phyloP scores from a whole-genome alignment of 2,113 vertebrate genomes.

The Pycnonotus jocosus region DNA sequence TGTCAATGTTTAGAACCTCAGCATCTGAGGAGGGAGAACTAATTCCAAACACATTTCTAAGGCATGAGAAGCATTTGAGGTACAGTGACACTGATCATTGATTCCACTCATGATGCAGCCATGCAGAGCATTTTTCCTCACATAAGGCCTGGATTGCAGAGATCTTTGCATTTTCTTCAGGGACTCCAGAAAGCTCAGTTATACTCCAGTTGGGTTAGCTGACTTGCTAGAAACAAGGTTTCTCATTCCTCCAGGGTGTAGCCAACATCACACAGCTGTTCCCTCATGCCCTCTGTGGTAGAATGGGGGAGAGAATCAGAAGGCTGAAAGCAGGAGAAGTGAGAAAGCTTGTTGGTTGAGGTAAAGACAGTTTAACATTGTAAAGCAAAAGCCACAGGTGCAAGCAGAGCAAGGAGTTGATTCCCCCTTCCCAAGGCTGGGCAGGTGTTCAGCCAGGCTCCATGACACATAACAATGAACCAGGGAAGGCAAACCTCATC shows the following conservation, averaged over 20 bases:
- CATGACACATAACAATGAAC: rapidly evolving
- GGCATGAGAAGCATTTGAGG: neutral
- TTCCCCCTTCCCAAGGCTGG: neutral
- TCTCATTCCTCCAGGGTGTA: neutral
- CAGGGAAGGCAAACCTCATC: rapidly evolving
- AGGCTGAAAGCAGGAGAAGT: neutral
- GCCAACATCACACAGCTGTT: neutral
- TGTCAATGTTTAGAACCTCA: neutral
- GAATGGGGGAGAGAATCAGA: neutral
- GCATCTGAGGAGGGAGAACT: neutral
- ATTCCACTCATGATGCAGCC: neutral
- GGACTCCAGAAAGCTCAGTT: neutral
- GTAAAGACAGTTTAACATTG: neutral
- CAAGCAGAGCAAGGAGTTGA: neutral
- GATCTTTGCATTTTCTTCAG: neutral
- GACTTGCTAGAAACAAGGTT: neutral
- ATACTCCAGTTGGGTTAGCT: neutral
- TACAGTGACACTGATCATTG: neutral
- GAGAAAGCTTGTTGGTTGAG: neutral
- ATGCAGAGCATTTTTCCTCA: neutral
- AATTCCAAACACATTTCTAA: neutral
- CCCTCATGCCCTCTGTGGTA: neutral
- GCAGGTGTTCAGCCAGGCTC: neutral
- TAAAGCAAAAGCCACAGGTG: neutral
- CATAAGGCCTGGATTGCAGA: neutral